Evolutionary conservation across 35 echinoderm and acorn worm species (phyloP).

Genomic region (Apostichopus japonicus): DNA sequence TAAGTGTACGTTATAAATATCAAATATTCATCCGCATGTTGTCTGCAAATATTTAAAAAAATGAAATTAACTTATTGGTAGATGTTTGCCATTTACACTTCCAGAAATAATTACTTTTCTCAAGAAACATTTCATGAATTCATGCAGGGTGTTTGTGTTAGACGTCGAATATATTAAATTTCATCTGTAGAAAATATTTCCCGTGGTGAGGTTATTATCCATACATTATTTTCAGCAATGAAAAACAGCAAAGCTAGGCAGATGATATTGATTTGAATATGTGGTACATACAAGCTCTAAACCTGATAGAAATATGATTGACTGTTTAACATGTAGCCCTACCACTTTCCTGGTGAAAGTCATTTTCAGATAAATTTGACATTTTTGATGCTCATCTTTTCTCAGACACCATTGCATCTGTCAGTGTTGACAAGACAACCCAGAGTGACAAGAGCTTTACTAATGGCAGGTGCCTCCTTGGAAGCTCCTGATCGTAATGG

Average conservation of each 20-base stretch:
- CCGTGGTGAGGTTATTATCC: no score
- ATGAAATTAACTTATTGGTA: no score
- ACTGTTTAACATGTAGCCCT: no score
- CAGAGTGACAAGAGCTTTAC: constrained; percentile 65
- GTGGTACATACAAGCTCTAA: no score
- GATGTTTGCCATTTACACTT: not conserved
- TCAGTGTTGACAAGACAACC: constrained; percentile 70
- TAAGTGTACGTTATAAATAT: not conserved
- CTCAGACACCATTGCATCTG: constrained; percentile 79
- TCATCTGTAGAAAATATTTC: not conserved
- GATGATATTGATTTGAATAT: no score
- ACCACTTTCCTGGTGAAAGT: not conserved
- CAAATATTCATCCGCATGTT: no score
- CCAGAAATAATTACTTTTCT: not conserved
- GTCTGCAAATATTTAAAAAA: no score
- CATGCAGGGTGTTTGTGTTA: no score
- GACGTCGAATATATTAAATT: no score
- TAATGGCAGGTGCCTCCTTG: constrained; percentile 63
- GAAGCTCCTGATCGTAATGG: constrained; percentile 71
- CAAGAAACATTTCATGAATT: not conserved
- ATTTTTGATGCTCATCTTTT: not conserved
- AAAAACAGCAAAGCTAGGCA: not conserved
- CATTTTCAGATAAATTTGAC: not conserved
- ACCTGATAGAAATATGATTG: no score
- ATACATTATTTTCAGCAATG: not conserved